A percentile compares a stretch with the other conserved stretches of the same genome.
Conservation (phyloP, 2,888 invertebrate species). For the Synanthedon andrenaeformis region DNA sequence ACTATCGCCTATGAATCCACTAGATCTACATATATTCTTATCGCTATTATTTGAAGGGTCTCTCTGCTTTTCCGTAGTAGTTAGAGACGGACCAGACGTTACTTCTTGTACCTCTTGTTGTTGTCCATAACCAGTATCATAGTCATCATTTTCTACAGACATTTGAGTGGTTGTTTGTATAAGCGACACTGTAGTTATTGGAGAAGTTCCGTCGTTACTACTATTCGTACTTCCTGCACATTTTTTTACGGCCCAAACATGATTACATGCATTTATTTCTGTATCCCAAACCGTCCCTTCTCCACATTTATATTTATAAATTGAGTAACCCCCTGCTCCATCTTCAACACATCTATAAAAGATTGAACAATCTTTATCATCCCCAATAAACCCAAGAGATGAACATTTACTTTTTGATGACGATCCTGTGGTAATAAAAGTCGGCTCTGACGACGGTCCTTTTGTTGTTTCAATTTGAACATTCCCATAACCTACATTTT, state of each 20-base stretch:
- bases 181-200: constrained; percentile 8
- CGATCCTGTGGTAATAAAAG: constrained; percentile 4
- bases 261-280: constrained; percentile 68
- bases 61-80: constrained; percentile 8
- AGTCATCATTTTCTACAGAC: constrained; percentile 13
- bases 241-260: constrained; percentile 56
- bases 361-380: constrained; percentile 65
- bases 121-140: constrained; percentile 21
- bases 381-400: constrained; percentile 49
- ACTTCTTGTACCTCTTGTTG: constrained; percentile 1
- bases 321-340: constrained; percentile 42
- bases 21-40: constrained; percentile 48
- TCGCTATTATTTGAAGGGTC: constrained; percentile 5
- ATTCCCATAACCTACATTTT: constrained; percentile 1
- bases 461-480: constrained; percentile 1
- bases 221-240: constrained; percentile 8
- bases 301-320: constrained; percentile 65
- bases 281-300: constrained; percentile 72
- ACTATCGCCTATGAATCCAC: constrained; percentile 78
- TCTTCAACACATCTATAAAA: constrained; percentile 69
- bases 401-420: constrained; percentile 8
- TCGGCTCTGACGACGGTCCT: not conserved
- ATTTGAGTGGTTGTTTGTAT: constrained; percentile 12
- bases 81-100: constrained; percentile 5
- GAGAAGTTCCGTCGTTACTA: not conserved